Evolutionary conservation across 2,113 vertebrate genomes (phyloP), one percentile per base, ranked within the genome.

Genomic region (Gasterosteus nipponicus): DNA sequence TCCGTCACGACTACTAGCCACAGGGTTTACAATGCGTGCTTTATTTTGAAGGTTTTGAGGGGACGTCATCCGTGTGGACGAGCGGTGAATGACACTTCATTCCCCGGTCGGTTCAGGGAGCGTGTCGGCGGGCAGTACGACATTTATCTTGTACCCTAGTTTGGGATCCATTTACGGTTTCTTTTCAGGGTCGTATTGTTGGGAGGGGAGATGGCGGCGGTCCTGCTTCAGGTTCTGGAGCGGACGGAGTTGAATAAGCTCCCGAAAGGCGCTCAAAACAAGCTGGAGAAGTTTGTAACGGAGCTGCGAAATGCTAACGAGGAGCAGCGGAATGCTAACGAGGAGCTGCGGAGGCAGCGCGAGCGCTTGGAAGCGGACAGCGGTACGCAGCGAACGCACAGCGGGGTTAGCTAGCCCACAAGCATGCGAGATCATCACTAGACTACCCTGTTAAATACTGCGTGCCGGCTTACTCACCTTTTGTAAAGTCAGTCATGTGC

Each of bases 301-400:
- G 97, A 98, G 33, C 95, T 98, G 72, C 97, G 97, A 65, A 92
- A 92, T 49, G 96, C 97, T 87, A 94, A 97, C 70, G 96, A 97
- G 0, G 93, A 85, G 19, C 93, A 98, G 15, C 94, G 92, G 67
- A 94, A 92, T 49, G 96, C 97, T 87, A 94, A 97, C 70, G 96
- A 97, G 0, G 93, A 85, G 19, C 93, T 98, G 15, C 94, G 92
- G 67, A 94, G 95, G 0, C 89, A 95, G 29, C 96, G 97, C 1
- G 97, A 98, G 90, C 95, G 96, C 9, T 94, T 95, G 75, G 96
- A 96, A 88, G 96, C 97, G 58, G 97, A 99, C 82, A 96, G 95
- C 0, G 98, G 98, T 99, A 64, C 85, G 96, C 86, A 42, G 42
- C 0, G 44, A 2, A 18, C 42, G 0, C 8, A 9, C 4, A 6